These are phyloP conservation scores for Masticophis lateralis DNA, from an alignment of 2,797 vertebrate genomes.

Conservation along the genomic window DNA sequence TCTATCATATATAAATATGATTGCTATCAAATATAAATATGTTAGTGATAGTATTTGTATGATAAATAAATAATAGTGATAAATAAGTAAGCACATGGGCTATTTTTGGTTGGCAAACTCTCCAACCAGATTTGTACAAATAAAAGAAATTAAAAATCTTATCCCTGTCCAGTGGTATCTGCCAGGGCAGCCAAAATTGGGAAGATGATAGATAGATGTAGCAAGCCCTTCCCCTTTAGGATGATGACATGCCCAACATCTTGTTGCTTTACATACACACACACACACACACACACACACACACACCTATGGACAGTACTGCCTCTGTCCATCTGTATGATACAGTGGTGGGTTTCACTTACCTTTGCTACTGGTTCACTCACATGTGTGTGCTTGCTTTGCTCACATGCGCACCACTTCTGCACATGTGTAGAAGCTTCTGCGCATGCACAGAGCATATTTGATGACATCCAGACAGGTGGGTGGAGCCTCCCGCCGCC, in stretches of 20 bases:
- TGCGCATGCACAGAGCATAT: no score
- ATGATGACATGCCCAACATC: background rate
- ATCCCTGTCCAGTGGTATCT: background rate
- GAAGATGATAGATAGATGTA: background rate
- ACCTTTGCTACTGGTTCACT: no score
- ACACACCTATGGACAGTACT: background rate
- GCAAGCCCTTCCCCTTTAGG: background rate
- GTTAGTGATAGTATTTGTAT: background rate
- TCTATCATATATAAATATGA: background rate
- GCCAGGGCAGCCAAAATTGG: background rate
- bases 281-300: background rate
- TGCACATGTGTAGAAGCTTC: no score
- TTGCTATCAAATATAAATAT: background rate
- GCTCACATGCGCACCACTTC: no score
- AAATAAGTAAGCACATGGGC: background rate
- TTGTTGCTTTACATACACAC: background rate
- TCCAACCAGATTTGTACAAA: background rate
- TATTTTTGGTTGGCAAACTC: background rate
- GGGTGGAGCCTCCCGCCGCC: no score
- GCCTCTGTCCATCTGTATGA: background rate
- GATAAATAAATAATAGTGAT: background rate
- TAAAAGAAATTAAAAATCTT: background rate
- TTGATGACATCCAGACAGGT: no score
- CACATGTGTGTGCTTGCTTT: no score
- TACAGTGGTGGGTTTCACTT: no score